phyloP scores from a whole-genome alignment of 2,797 vertebrate genomes.

The Chaetodon trifasciatus region DNA sequence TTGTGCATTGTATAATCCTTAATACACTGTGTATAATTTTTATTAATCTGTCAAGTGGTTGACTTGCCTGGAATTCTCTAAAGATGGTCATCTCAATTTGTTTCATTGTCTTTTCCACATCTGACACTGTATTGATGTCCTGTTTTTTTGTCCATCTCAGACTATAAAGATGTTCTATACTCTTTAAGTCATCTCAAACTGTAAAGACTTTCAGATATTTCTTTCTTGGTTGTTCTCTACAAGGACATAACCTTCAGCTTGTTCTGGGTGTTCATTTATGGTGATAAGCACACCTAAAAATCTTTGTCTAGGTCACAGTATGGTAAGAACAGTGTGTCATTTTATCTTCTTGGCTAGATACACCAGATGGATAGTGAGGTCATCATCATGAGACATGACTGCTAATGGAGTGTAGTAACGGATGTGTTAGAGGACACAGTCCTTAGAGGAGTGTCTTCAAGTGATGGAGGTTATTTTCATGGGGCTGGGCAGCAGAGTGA shows the following conservation, averaged over 20 bases:
- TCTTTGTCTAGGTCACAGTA: slow-evolving; percentile 12
- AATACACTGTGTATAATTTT: too few species aligned
- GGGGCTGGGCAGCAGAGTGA: background rate
- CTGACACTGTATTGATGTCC: background rate
- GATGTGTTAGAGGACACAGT: slow-evolving; percentile 37
- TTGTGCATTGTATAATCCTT: too few species aligned
- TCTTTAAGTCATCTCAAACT: background rate
- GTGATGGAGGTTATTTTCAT: background rate
- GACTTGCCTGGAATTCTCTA: too few species aligned
- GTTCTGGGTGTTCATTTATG: background rate
- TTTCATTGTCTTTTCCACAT: background rate
- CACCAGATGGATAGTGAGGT: slow-evolving; percentile 35
- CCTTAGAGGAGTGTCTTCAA: background rate
- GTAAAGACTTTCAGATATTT: background rate
- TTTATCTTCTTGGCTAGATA: background rate
- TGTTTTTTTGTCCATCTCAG: background rate
- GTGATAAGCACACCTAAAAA: background rate
- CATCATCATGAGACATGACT: slow-evolving; percentile 19
- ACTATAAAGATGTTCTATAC: background rate
- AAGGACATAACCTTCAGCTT: background rate
- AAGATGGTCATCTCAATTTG: background rate
- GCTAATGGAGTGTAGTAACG: slow-evolving; percentile 26
- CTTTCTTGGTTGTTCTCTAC: background rate
- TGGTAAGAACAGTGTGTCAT: background rate
- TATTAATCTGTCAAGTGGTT: too few species aligned